A percentile compares a stretch with the other conserved stretches of the same genome.
Conservation (phyloP, 1,140 invertebrate genomes). For the Drosophila persimilis region DNA sequence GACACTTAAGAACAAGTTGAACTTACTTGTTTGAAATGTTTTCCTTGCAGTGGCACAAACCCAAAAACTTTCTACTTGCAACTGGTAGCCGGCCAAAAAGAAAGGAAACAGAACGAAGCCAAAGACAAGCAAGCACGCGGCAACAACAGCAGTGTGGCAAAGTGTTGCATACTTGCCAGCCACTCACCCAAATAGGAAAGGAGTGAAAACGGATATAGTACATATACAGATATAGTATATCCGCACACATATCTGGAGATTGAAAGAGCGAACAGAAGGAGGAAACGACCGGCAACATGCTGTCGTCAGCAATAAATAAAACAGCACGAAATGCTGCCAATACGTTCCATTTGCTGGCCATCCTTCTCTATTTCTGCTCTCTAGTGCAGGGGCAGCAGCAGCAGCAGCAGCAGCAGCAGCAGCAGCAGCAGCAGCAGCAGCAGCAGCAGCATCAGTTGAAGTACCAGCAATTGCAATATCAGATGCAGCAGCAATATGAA, state of each 20-base stretch:
- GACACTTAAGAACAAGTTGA: conserved; percentile 54
- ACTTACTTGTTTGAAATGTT: conserved; percentile 47
- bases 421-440: conserved; percentile 56
- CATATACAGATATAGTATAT: conserved; percentile 25
- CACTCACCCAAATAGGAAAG: conserved; percentile 14
- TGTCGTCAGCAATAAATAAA: conserved; percentile 62
- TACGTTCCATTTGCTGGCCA: conserved; percentile 65
- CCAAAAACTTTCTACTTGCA: conserved; percentile 35
- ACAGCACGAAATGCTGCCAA: conserved; percentile 59
- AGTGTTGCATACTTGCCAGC: conserved; percentile 61
- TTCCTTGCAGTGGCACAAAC: conserved; percentile 56
- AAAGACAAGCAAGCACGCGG: conserved; percentile 24
- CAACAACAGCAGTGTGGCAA: conserved; percentile 8
- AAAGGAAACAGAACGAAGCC: conserved; percentile 13
- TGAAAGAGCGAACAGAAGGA: neutral
- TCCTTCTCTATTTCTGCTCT: conserved; percentile 62
- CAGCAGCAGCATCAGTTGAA: conserved; percentile 60
- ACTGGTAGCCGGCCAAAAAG: conserved; percentile 23
- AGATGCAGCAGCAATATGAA: conserved; percentile 78
- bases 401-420: conserved; percentile 38
- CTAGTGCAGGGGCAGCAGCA: conserved; percentile 58
- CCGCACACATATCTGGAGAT: conserved; percentile 7
- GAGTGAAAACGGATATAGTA: conserved; percentile 2
- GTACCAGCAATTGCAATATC: conserved; percentile 74
- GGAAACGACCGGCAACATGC: conserved; percentile 48